These are phyloP conservation scores for Melanogrammus aeglefinus DNA, from an alignment of 2,797 vertebrate species.

Conservation along the genomic window DNA sequence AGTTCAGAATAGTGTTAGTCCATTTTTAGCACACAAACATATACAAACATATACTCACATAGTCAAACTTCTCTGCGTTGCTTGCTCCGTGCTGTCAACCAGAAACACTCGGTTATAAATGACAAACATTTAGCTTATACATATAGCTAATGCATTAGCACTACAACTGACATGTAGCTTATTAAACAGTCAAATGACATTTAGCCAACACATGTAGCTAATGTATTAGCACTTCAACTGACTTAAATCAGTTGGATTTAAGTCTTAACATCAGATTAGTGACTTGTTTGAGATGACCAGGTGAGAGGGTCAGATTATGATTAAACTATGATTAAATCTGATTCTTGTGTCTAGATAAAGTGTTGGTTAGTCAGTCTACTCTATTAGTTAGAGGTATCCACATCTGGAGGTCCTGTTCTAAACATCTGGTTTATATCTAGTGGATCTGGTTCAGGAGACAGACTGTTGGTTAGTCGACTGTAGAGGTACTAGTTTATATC, in stretches of 20 bases:
- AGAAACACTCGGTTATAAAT: conserved; percentile 38
- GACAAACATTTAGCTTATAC: conserved; percentile 14
- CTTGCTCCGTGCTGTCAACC: conserved; percentile 89
- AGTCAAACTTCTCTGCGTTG: conserved; percentile 98
- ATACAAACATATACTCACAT: conserved; percentile 79
- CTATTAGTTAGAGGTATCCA: no score
- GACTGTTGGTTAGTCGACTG: no score
- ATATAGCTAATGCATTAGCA: not conserved
- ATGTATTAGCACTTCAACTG: not conserved
- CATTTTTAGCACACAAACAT: not conserved
- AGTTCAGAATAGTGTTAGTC: not conserved
- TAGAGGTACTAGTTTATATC: no score
- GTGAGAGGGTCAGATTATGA: not conserved
- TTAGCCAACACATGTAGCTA: conserved; percentile 11
- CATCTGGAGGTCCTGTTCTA: no score
- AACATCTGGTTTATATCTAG: no score
- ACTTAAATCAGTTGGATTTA: no score
- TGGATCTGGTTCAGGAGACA: not conserved
- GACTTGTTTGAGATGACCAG: not conserved
- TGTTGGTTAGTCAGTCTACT: no score
- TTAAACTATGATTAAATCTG: not conserved
- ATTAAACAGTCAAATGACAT: conserved; percentile 1
- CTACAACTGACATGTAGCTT: not conserved
- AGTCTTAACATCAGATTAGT: not conserved
- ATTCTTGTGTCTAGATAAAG: not conserved